Percentiles rank a stretch among this genome's conserved stretches.
Evolutionary conservation across 2,888 invertebrate genomes (phyloP).

Genomic region (Sphaerophoria rueppellii): DNA sequence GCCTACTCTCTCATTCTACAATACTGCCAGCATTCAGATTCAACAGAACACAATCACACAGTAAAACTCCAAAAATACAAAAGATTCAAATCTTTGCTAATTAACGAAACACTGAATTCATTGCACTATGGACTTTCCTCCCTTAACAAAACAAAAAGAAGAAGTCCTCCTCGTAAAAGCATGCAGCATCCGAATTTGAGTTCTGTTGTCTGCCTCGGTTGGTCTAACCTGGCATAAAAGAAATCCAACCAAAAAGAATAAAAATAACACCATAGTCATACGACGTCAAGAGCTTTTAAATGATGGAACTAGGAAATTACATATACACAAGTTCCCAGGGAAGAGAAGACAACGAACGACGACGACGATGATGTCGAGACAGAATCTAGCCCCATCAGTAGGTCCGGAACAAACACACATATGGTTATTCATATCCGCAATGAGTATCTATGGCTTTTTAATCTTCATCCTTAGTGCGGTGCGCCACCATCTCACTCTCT

Average conservation of each 20-base stretch:
- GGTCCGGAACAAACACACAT: conserved; percentile 30
- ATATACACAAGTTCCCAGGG: not conserved
- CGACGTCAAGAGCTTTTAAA: conserved; percentile 25
- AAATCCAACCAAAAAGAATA: conserved; percentile 17
- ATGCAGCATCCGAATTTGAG: no score
- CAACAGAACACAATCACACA: conserved; percentile 62
- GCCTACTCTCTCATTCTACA: not conserved
- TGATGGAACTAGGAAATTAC: conserved; percentile 3
- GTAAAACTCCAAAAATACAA: conserved; percentile 70
- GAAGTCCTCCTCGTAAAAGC: no score
- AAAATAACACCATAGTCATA: not conserved
- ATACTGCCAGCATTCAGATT: conserved; percentile 1
- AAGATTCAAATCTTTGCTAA: conserved; percentile 73
- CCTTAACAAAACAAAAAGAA: no score
- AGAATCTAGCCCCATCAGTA: conserved; percentile 13
- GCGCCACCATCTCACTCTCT: conserved; percentile 36
- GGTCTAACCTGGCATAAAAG: conserved; percentile 25
- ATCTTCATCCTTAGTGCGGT: conserved; percentile 71
- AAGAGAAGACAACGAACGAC: conserved; percentile 6
- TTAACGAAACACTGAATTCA: conserved; percentile 70
- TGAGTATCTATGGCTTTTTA: conserved; percentile 72
- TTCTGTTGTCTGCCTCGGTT: no score
- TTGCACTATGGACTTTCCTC: conserved; percentile 60
- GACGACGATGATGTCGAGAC: conserved; percentile 47
- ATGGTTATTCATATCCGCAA: conserved; percentile 62